Percentiles rank a stretch among this genome's conserved stretches.
phyloP scores from a whole-genome alignment of 2,797 vertebrate species.

The Potorous gilbertii region DNA sequence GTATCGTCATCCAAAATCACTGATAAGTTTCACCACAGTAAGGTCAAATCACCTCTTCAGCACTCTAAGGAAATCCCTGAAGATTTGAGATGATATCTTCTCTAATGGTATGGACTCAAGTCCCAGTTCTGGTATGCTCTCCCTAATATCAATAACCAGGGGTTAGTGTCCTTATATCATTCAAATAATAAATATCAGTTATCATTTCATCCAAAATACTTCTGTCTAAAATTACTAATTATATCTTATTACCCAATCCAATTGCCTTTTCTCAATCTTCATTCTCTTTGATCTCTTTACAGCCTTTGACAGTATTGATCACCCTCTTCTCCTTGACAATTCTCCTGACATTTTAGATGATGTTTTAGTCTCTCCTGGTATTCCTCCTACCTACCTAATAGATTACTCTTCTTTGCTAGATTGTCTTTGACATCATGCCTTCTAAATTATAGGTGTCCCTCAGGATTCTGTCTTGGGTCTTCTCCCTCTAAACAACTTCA shows the following conservation, averaged over 20 bases:
- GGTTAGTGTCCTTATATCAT: not conserved
- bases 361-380: not conserved
- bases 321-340: not conserved
- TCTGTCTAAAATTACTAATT: not conserved
- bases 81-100: not conserved
- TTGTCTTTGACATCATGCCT: not conserved
- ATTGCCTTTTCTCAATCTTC: not conserved
- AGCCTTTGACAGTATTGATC: not conserved
- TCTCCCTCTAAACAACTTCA: not conserved
- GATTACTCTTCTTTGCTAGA: not conserved
- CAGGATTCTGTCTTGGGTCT: too few relatives aligned
- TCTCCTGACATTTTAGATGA: not conserved
- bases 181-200: not conserved
- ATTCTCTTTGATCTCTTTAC: not conserved
- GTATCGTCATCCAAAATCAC: not conserved
- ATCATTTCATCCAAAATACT: not conserved
- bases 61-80: not conserved
- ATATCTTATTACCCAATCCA: not conserved
- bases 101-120: not conserved
- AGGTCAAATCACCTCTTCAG: not conserved
- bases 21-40: not conserved
- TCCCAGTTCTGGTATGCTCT: not conserved
- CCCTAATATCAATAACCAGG: not conserved
- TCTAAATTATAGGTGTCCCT: not conserved
- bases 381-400: not conserved